phyloP scores from a whole-genome alignment of 2,113 vertebrate genomes.

The Psephotus haematonotus region DNA sequence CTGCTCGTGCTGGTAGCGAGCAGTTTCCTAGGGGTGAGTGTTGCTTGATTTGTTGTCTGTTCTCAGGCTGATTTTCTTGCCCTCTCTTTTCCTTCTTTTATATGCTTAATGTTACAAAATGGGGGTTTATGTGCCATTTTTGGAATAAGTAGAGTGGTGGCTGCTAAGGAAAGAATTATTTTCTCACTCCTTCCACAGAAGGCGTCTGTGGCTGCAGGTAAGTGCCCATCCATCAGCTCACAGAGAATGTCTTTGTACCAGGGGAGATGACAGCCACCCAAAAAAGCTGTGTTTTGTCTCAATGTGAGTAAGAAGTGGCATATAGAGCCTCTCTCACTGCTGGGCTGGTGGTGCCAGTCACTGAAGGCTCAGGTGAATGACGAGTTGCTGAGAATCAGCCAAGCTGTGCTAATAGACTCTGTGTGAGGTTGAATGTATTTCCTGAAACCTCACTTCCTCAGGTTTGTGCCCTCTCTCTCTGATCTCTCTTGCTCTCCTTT shows the following conservation, averaged over 20 bases:
- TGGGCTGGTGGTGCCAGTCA: neutral
- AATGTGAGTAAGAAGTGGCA: neutral
- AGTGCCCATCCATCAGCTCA: neutral
- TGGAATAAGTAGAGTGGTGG: neutral
- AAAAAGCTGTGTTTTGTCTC: neutral
- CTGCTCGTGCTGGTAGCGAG: neutral
- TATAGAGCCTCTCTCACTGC: neutral
- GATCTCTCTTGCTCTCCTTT: neutral
- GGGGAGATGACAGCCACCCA: neutral
- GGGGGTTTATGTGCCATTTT: neutral
- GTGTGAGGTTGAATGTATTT: neutral
- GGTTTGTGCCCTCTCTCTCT: neutral
- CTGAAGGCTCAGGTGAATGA: neutral
- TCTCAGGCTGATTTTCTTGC: neutral
- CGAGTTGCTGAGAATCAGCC: neutral
- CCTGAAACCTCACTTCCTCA: neutral
- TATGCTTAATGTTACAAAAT: neutral
- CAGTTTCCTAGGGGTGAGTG: neutral
- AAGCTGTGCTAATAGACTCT: neutral
- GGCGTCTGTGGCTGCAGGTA: neutral
- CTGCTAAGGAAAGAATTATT: neutral
- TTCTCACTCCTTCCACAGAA: neutral
- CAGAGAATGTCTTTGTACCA: neutral
- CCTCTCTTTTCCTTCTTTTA: neutral
- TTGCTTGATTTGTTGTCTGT: neutral